phyloP scores from a whole-genome alignment of 2,113 vertebrate species.

The Electrona antarctica region DNA sequence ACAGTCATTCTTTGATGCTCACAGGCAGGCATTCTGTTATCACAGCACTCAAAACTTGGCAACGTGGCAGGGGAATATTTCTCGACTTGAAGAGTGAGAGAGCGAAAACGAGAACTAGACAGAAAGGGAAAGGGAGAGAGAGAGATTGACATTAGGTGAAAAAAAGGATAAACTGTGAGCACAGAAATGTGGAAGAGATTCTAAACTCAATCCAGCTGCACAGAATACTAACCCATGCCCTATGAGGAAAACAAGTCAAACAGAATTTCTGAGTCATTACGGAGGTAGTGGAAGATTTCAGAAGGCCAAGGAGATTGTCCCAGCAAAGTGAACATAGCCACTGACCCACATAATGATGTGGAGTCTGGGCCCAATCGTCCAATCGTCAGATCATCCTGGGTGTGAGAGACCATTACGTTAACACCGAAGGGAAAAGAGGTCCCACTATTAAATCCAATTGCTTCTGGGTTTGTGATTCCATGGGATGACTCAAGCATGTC shows the following conservation, averaged over 20 bases:
- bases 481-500: conserved; percentile 1
- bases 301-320: too few relatives aligned
- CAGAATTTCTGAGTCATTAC: too few relatives aligned
- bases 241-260: not conserved
- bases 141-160: conserved; percentile 14
- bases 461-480: too few relatives aligned
- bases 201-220: not conserved
- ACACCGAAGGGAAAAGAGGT: too few relatives aligned
- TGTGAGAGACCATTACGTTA: too few relatives aligned
- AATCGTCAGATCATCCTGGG: too few relatives aligned
- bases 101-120: not conserved
- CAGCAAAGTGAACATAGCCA: too few relatives aligned
- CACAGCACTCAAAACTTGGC: conserved; percentile 42
- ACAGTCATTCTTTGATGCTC: conserved; percentile 27
- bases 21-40: conserved; percentile 26
- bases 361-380: too few relatives aligned
- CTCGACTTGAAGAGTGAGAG: conserved; percentile 9
- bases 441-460: too few relatives aligned
- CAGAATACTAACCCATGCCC: not conserved
- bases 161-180: not conserved
- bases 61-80: conserved; percentile 16
- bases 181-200: not conserved
- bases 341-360: too few relatives aligned
- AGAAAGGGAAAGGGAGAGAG: not conserved
- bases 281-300: too few relatives aligned